Evolutionary conservation across 2,888 invertebrate genomes (phyloP), one percentile per base, ranked within the genome.

Genomic region (Caenorhabditis parvicauda): DNA sequence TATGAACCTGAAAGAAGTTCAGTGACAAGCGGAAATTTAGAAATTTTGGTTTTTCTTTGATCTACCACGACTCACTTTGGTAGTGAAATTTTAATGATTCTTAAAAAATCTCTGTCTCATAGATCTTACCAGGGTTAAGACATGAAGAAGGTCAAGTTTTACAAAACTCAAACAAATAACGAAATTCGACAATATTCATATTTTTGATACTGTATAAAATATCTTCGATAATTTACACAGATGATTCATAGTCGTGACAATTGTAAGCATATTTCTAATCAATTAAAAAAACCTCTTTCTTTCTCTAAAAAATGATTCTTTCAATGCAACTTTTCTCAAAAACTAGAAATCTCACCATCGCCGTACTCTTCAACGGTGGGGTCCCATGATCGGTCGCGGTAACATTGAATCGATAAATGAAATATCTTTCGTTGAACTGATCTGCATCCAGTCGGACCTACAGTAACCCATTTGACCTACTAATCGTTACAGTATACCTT

Each of bases 401-500:
- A 22, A 84, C 82, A 37, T 72, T 80, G 64, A 84, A 82, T 54
- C 80, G 80, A 69, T 84, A 84, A 42, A 82, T 80, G 59, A 70
- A 74, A 48, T 70, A 72, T n/a, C 76, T 50, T 44, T 74, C 70
- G 28, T 69, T 68, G 48, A 93, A 92, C 81, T 93, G 92, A 82
- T 94, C 94, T 5, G 94, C 94, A 80, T 94, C 94, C 54, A 94
- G 85, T 81, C 92, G 61, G 12, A 54, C 43, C 7, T 32, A 32
- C 14, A 7, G 14, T n/a, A n/a, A 32, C n/a, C 35, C 35, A 12
- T 12, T 32, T 9, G n/a, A 44, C 19, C 7, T 14, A 17, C 9
- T 24, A 24, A 24, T 7, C n/a, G n/a, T n/a, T n/a, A n/a, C n/a
- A n/a, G n/a, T n/a, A 80, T 90, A 90, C 82, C 54, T 91, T 90